Evolutionary conservation across 1,140 invertebrate genomes (phyloP), one percentile per base, ranked within the genome.

Genomic region (Prorops nasuta): DNA sequence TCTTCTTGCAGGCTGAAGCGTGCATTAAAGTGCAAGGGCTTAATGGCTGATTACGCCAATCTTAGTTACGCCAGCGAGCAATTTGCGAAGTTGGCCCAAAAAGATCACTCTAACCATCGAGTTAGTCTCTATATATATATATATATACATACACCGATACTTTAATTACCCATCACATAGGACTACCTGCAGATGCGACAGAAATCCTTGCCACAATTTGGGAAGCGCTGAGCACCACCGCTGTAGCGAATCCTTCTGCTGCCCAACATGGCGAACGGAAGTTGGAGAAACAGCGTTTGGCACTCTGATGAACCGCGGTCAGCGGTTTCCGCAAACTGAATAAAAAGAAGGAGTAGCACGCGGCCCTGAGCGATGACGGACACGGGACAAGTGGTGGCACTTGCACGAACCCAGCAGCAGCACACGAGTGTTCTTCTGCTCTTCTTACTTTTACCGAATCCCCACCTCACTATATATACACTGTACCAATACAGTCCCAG

Each of bases 141-240:
- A n/a, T n/a, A n/a, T n/a, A n/a, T n/a, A n/a, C n/a, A n/a, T n/a
- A n/a, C n/a, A n/a, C n/a, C n/a, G n/a, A n/a, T n/a, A n/a, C n/a
- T n/a, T n/a, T n/a, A n/a, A n/a, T n/a, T n/a, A n/a, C n/a, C n/a
- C n/a, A n/a, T n/a, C n/a, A n/a, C n/a, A n/a, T n/a, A n/a, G n/a
- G n/a, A n/a, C n/a, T 71, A 74, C 68, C 69, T 71, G 69, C 71
- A 70, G 48, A 72, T 62, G 17, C 63, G 60, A 58, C 69, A 72
- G 56, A 63, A 66, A 47, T 64, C 67, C 24, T 61, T 67, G 54
- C 68, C 71, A 57, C 71, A 71, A 40, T 71, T 65, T 45, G 62
- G 54, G 45, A 69, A 61, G 12, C 61, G 60, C n/a, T n/a, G n/a
- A n/a, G n/a, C n/a, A n/a, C n/a, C n/a, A n/a, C n/a, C n/a, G n/a